phyloP scores from a whole-genome alignment of 2,888 invertebrate species.

The Lepas anatifera region DNA sequence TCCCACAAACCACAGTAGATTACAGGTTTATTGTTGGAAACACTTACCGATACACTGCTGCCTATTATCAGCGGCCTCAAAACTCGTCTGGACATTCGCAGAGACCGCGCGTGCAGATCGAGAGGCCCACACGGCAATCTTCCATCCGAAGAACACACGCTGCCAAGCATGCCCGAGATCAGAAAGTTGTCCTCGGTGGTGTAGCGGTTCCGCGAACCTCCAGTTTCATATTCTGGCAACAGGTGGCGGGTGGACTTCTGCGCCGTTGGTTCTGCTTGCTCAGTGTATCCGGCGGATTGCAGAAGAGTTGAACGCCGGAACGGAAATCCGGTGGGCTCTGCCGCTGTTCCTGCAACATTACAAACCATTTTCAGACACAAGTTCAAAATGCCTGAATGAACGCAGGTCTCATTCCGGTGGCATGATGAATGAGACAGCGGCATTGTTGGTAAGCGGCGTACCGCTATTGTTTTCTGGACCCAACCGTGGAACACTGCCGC shows the following conservation, averaged over 20 bases:
- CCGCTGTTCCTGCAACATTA: not conserved
- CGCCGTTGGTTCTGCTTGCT: not conserved
- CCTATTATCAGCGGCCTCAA: slow-evolving; percentile 48
- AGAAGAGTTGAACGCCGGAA: not conserved
- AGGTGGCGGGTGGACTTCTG: slow-evolving; percentile 18
- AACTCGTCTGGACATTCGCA: slow-evolving; percentile 60
- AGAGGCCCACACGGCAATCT: slow-evolving; percentile 55
- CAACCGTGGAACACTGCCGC: too few species aligned
- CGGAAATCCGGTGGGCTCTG: slow-evolving; percentile 21
- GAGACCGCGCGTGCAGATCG: slow-evolving; percentile 57
- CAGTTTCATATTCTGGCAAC: slow-evolving; percentile 19
- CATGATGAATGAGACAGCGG: too few species aligned
- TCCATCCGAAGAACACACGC: slow-evolving; percentile 56
- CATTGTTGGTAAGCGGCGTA: too few species aligned
- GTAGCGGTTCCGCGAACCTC: slow-evolving; percentile 46
- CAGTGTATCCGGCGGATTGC: not conserved
- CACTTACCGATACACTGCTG: slow-evolving; percentile 48
- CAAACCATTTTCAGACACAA: too few species aligned
- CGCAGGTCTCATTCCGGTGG: too few species aligned
- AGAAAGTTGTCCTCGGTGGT: slow-evolving; percentile 51
- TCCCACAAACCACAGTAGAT: too few species aligned
- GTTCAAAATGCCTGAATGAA: too few species aligned
- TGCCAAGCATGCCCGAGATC: slow-evolving; percentile 57
- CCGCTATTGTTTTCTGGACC: too few species aligned
- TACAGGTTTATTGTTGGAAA: too few species aligned